These are phyloP conservation scores for Puntigrus tetrazona DNA, from an alignment of 2,113 vertebrate species.

Conservation along the genomic window DNA sequence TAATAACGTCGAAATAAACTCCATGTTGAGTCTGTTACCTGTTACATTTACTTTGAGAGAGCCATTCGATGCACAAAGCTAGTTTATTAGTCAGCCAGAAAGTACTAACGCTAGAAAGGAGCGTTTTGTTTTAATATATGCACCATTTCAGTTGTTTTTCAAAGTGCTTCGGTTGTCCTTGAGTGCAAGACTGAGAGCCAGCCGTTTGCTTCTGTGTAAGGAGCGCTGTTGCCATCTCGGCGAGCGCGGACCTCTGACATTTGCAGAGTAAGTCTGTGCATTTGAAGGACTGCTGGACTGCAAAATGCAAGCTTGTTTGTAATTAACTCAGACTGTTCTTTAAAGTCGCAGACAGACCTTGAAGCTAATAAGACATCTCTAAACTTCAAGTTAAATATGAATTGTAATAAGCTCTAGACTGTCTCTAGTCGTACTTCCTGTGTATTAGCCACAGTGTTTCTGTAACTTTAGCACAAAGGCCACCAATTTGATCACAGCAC, in stretches of 20 bases:
- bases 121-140: neutral
- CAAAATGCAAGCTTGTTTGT: constrained; percentile 1
- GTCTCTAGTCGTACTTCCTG: constrained; percentile 3
- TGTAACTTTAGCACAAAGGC: constrained; percentile 1
- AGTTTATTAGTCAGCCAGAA: neutral
- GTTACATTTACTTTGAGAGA: neutral
- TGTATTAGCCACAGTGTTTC: neutral
- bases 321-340: neutral
- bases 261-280: constrained; percentile 7
- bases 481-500: constrained; percentile 34
- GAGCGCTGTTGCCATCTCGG: neutral
- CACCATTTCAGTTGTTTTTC: neutral
- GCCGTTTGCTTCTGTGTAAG: neutral
- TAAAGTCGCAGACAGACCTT: neutral
- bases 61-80: neutral
- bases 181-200: neutral
- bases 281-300: constrained; percentile 4
- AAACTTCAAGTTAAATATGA: neutral
- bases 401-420: neutral
- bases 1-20: neutral
- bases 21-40: neutral
- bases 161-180: neutral
- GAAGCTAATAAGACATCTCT: neutral
- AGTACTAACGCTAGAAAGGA: neutral
- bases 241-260: constrained; percentile 6